phyloP scores from a whole-genome alignment of 1,140 invertebrate species.

The Caenorhabditis briggsae region DNA sequence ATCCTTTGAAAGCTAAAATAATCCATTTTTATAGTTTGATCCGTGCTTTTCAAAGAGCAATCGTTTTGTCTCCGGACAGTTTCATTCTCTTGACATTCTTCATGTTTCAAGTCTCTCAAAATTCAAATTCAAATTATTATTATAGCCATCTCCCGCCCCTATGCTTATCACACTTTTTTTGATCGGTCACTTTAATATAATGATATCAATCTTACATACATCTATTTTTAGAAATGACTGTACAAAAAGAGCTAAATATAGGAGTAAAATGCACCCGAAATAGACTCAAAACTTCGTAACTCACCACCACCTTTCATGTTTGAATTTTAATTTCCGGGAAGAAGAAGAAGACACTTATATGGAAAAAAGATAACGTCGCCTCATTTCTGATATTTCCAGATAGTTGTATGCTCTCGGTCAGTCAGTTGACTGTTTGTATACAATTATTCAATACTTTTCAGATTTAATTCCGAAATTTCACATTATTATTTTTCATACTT shows the following conservation, averaged over 20 bases:
- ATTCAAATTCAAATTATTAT: background rate
- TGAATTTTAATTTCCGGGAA: background rate
- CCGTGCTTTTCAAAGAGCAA: background rate
- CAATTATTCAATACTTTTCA: background rate
- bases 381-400: slow-evolving; percentile 24
- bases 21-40: slow-evolving; percentile 9
- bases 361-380: background rate
- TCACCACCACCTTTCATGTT: background rate
- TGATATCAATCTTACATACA: background rate
- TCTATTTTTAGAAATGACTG: slow-evolving; percentile 16
- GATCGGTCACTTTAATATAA: slow-evolving; percentile 31
- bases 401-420: background rate
- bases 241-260: background rate
- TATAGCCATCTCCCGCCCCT: background rate
- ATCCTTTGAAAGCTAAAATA: too few species aligned
- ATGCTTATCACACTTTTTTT: background rate
- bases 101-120: background rate
- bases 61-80: background rate
- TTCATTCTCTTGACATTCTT: too few species aligned
- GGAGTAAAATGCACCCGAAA: background rate
- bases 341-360: background rate
- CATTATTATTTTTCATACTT: too few species aligned
- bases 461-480: too few species aligned
- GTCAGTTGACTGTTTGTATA: background rate
- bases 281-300: background rate